Conservation (phyloP, 1,140 invertebrate genomes). For the Cecropterus lyciades region DNA sequence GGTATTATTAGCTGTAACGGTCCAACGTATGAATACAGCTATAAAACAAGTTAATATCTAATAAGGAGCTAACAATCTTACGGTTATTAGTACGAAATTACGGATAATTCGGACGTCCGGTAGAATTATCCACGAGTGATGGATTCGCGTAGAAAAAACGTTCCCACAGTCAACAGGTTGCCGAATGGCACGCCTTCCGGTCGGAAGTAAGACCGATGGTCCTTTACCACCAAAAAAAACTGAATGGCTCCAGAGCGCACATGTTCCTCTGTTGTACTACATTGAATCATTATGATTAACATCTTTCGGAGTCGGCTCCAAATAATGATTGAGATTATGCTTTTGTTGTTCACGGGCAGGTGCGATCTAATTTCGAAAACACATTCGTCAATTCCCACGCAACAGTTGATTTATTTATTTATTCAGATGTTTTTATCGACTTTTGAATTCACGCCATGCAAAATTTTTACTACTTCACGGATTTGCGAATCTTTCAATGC, state of each 20-base stretch:
- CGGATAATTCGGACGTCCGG: conserved; percentile 34
- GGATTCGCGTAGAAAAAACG: conserved; percentile 62
- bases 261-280: conserved; percentile 54
- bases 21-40: background rate
- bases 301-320: conserved; percentile 58
- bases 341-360: conserved; percentile 51
- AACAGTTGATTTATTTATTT: conserved; percentile 40
- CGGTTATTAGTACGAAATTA: conserved; percentile 22
- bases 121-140: conserved; percentile 49
- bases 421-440: conserved; percentile 14
- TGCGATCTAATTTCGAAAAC: conserved; percentile 52
- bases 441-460: conserved; percentile 42
- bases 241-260: conserved; percentile 67
- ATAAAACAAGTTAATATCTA: conserved; percentile 18
- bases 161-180: conserved; percentile 80
- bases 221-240: conserved; percentile 66
- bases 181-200: conserved; percentile 74
- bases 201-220: conserved; percentile 78
- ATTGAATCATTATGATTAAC: conserved; percentile 62
- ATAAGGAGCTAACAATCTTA: conserved; percentile 13
- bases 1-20: conserved; percentile 9
- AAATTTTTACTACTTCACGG: conserved; percentile 39
- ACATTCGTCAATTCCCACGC: conserved; percentile 66
- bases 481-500: conserved; percentile 52
- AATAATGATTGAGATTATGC: conserved; percentile 52